A percentile compares a stretch with the other conserved stretches of the same genome.
These are phyloP conservation scores for Montifringilla adamsi DNA, from an alignment of 2,113 vertebrate species.

Conservation along the genomic window DNA sequence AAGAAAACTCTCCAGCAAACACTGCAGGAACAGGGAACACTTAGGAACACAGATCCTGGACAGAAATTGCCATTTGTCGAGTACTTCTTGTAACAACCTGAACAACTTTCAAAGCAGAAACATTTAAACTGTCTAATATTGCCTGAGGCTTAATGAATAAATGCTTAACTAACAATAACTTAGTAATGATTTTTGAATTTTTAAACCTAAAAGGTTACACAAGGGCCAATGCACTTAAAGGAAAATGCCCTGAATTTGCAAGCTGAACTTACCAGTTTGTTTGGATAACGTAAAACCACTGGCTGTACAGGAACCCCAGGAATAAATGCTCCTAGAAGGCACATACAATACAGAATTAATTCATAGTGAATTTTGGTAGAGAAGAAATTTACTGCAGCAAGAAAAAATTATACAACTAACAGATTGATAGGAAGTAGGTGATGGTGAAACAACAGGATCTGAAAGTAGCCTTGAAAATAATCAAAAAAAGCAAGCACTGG, in stretches of 20 bases:
- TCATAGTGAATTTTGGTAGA: background rate
- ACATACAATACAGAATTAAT: background rate
- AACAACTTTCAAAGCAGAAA: background rate
- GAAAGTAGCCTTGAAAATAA: background rate
- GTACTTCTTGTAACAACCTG: background rate
- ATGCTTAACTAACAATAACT: background rate
- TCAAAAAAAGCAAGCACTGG: background rate
- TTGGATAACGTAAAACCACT: conserved; percentile 92
- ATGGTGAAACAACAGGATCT: background rate
- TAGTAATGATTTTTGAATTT: background rate
- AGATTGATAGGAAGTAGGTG: background rate
- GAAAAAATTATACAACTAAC: background rate
- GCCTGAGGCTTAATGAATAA: background rate
- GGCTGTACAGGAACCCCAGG: conserved; percentile 95
- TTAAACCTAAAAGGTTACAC: background rate
- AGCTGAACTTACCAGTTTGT: conserved; percentile 83
- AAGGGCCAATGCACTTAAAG: background rate
- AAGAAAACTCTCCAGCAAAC: background rate
- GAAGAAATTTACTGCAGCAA: background rate
- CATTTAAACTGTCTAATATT: background rate
- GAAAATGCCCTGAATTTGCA: background rate
- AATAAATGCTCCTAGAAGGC: conserved; percentile 88
- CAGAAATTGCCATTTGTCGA: background rate
- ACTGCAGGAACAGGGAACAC: background rate
- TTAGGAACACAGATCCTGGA: background rate